Evolutionary conservation across 2,797 vertebrate species (phyloP), one percentile per base, ranked within the genome.

Genomic region (Pachyuromys duprasi): DNA sequence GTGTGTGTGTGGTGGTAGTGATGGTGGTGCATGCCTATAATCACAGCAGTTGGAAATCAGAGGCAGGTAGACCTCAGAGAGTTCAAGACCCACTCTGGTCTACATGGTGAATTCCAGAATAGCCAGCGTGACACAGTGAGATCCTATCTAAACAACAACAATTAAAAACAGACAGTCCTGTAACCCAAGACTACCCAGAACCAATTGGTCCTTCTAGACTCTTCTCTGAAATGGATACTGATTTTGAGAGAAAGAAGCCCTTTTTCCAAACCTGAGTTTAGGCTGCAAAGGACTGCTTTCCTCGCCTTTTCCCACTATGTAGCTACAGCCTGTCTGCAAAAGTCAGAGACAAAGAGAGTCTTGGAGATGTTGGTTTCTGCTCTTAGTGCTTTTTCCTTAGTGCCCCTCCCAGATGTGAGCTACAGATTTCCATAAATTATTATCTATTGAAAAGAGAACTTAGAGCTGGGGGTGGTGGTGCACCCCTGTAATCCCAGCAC

Each of bases 241-340:
- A 78, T 62, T 60, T n/a, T 55, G 57, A 94, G 60, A 76, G 49
- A 79, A 24, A 88, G 62, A 90, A 76, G 11, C 20, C 36, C 15
- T 86, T 14, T 42, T 83, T 84, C 45, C 55, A 93, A 91, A 70
- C 24, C 36, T 84, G 65, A 89, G n/a, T 69, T 75, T 92, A 55
- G 60, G 57, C 8, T 57, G 42, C 33, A 93, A 57, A 83, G 57
- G 63, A 72, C 33, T 67, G 49, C 15, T 33, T 60, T 76, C 78
- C 13, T 36, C 3, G 2, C 33, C 76, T 76, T 76, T 76, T 42
- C 45, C 26, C 75, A 31, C 28, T 49, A 18, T 0, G 0, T 53
- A 63, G 60, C 69, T 28, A 63, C 55, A 78, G 42, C 12, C 63
- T 86, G 69, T 28, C 24, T 79, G 42, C 31, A 86, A 55, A 91